Evolutionary conservation across 2,888 invertebrate species (phyloP).

Genomic region (Drosophila parthenogenetica): DNA sequence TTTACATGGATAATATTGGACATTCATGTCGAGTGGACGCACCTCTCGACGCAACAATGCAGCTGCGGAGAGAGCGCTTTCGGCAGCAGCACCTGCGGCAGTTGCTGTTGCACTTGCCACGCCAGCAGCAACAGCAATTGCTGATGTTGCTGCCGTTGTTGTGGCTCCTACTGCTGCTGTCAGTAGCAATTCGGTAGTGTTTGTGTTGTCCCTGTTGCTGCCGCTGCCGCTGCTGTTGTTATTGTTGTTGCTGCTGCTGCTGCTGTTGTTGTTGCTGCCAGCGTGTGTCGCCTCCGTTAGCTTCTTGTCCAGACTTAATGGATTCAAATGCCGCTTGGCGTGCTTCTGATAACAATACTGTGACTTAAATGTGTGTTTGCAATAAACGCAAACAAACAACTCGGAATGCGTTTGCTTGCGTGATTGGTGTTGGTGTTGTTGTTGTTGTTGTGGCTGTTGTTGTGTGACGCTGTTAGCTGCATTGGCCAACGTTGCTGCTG

Average conservation of each 20-base stretch:
- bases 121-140: background rate
- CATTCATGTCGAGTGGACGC: slow-evolving; percentile 90
- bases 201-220: background rate
- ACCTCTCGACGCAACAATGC: slow-evolving; percentile 86
- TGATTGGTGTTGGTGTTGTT: slow-evolving; percentile 37
- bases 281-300: slow-evolving; percentile 21
- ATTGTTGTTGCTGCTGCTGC: slow-evolving; percentile 6
- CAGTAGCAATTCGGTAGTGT: background rate
- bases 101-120: slow-evolving; percentile 5
- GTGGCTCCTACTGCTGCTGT: slow-evolving; percentile 6
- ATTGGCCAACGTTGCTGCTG: slow-evolving; percentile 18
- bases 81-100: background rate
- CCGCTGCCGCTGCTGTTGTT: slow-evolving; percentile 4
- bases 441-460: too few relatives aligned
- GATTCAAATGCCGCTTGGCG: slow-evolving; percentile 89
- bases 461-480: too few relatives aligned
- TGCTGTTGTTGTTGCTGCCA: slow-evolving; percentile 14
- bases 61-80: slow-evolving; percentile 47
- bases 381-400: slow-evolving; percentile 90
- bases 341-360: slow-evolving; percentile 94
- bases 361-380: slow-evolving; percentile 92
- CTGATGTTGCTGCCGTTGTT: slow-evolving; percentile 4
- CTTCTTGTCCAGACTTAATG: slow-evolving; percentile 85
- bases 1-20: slow-evolving; percentile 97
- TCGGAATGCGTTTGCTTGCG: slow-evolving; percentile 73